Base-by-base conservation (phyloP, 1,140 invertebrate species). In the Hylaeus anthracinus region DNA sequence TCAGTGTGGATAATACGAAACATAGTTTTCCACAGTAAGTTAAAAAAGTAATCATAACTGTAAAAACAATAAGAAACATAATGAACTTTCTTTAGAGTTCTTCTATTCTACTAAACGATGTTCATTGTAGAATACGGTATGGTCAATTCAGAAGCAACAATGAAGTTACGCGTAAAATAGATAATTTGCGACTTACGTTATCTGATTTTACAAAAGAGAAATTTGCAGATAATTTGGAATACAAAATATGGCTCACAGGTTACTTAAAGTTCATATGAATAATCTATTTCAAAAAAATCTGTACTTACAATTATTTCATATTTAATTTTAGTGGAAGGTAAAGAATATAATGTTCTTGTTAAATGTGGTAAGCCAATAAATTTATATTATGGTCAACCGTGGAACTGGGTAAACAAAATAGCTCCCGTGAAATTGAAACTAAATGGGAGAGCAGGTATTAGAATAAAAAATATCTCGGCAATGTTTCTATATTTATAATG, bases 1-100 rank as follows among this genome's bases (percentile, higher is more conserved):
- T 94, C 2, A 87, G 88, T 43, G 91, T 90, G 9, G 61, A 91
- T 10, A 92, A 90, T 1, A 91, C 92, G 37, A 92, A 90, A 70
- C 88, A 92, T n/a, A 88, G 91, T 48, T 90, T 94, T 55, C 92
- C 92, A 64, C 88, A 94, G 94, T 94, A 88, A 93, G 91, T 89
- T 37, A 5, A 53, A 37, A 26, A 58, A 14, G 41, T 48, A 1
- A 53, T 55, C 39, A 3, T n/a, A 43, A 82, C 72, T 82, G 9
- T 15, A 5, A 10, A 51, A 9, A 67, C 9, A 5, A 48, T 10
- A 15, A 43, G 15, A 37, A 26, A 26, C 26, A 26, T 26, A 26
- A 26, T 26, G 26, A 26, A 26, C 26, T 26, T 26, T 6, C 26
- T 4, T 5, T 56, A 37, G 15, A 1, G 15, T 12, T 55, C 8